phyloP scores from a whole-genome alignment of 1,140 invertebrate genomes.

The Bilobella aurantiaca region DNA sequence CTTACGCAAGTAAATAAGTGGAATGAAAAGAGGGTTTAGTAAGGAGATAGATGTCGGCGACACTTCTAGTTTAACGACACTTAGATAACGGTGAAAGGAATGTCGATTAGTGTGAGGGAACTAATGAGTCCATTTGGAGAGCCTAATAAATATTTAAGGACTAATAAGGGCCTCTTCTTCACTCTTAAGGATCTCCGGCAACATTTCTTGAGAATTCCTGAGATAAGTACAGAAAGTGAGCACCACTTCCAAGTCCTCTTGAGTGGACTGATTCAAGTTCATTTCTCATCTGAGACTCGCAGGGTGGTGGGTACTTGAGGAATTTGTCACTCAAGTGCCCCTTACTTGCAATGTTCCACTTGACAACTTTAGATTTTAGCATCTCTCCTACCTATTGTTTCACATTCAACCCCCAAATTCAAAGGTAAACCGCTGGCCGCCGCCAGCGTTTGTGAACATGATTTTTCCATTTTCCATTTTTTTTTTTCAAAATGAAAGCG shows the following conservation, averaged over 20 bases:
- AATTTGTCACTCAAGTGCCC: neutral
- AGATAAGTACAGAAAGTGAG: neutral
- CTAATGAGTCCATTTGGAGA: constrained; percentile 6
- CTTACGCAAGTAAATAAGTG: no score
- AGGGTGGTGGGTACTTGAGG: neutral
- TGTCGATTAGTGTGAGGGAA: constrained; percentile 4
- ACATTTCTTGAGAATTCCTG: neutral
- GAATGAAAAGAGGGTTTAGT: no score
- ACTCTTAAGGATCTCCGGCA: neutral
- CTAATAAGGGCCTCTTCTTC: constrained; percentile 5
- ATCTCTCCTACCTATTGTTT: neutral
- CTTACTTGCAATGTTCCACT: neutral
- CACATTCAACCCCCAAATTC: neutral
- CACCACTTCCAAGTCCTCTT: neutral
- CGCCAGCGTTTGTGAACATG: constrained; percentile 4
- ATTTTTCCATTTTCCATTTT: neutral
- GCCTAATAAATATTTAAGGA: neutral
- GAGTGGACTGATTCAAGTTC: neutral
- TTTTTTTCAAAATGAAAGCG: neutral
- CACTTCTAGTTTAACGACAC: constrained; percentile 3
- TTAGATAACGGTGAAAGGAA: constrained; percentile 5
- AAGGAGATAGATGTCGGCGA: neutral
- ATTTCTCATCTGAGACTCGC: neutral
- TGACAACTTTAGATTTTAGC: neutral
- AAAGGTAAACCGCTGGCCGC: no score